Percentiles rank a stretch among this genome's conserved stretches.
phyloP scores from a whole-genome alignment of 53 echinoderm and acorn worm species.

The Echinometra lucunter region DNA sequence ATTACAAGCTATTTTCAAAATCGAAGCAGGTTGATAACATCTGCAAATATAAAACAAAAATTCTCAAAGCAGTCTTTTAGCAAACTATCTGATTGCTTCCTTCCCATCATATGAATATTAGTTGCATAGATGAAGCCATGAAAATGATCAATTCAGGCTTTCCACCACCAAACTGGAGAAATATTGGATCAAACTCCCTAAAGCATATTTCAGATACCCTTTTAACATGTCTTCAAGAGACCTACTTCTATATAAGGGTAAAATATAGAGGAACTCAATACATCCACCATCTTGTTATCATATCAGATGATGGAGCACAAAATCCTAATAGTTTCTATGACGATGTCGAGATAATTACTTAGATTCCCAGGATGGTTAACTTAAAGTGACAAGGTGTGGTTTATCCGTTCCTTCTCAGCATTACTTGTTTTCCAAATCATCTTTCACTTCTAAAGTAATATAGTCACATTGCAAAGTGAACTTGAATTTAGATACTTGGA shows the following conservation, averaged over 20 bases:
- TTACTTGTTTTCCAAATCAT: not conserved
- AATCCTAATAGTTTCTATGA: conserved; percentile 6
- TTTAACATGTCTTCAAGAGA: not conserved
- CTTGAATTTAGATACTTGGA: not conserved
- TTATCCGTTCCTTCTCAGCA: not conserved
- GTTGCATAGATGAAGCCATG: no score
- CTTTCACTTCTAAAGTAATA: not conserved
- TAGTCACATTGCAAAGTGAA: not conserved
- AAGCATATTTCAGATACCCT: not conserved
- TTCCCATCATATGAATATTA: no score
- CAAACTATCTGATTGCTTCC: no score
- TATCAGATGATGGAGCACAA: conserved; percentile 31
- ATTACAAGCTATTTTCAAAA: no score
- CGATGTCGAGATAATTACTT: conserved; percentile 35
- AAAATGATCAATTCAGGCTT: no score
- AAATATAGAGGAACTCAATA: not conserved
- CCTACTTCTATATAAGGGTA: not conserved
- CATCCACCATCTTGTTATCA: conserved; percentile 31
- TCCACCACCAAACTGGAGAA: no score
- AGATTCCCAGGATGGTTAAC: conserved; percentile 6
- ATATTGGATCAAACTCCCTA: no score
- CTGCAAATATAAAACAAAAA: no score
- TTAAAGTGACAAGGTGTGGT: conserved; percentile 31
- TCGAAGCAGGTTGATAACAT: no score
- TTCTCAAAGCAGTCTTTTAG: no score